A percentile compares a stretch with the other conserved stretches of the same genome.
These are phyloP conservation scores for Sabatieria punctata DNA, from an alignment of 2,888 invertebrate species.

Conservation along the genomic window DNA sequence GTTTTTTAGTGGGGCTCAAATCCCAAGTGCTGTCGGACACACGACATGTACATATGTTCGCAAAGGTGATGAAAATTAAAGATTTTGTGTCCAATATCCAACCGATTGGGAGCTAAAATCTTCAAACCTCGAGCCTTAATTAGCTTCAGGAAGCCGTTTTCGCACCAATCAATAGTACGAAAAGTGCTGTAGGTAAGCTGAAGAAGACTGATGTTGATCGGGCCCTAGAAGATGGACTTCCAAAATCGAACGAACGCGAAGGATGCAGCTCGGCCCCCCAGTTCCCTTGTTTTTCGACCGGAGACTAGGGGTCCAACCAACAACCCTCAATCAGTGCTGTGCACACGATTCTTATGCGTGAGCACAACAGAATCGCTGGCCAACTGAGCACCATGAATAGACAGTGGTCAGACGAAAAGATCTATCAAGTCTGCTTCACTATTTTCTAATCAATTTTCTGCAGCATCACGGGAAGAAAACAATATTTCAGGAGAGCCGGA, in stretches of 20 bases:
- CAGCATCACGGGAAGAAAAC: slow-evolving; percentile 26
- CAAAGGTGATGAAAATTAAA: too few species aligned
- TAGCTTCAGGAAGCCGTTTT: too few species aligned
- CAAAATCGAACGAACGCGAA: slow-evolving; percentile 28
- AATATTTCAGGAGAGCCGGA: slow-evolving; percentile 28
- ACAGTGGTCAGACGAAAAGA: slow-evolving; percentile 24
- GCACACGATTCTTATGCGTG: slow-evolving; percentile 18
- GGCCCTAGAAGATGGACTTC: slow-evolving; percentile 23
- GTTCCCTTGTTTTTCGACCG: slow-evolving; percentile 12
- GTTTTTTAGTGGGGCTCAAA: too few species aligned
- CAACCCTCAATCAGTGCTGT: slow-evolving; percentile 15
- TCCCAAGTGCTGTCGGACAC: too few species aligned
- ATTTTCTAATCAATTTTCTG: too few species aligned
- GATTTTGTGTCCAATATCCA: too few species aligned
- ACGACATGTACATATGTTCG: too few species aligned
- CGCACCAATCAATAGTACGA: too few species aligned
- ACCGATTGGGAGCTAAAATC: too few species aligned
- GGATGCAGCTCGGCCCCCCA: slow-evolving; percentile 20
- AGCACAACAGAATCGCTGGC: slow-evolving; percentile 20
- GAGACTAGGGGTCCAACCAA: slow-evolving; percentile 20
- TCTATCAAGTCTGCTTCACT: slow-evolving; percentile 20
- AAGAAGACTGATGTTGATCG: slow-evolving; percentile 24
- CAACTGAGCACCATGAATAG: slow-evolving; percentile 12
- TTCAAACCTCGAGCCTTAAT: too few species aligned
- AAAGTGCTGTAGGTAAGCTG: slow-evolving; percentile 23